A percentile compares a stretch with the other conserved stretches of the same genome.
phyloP scores from a whole-genome alignment of 2,113 vertebrate species.

The Spizaetus ornatus region DNA sequence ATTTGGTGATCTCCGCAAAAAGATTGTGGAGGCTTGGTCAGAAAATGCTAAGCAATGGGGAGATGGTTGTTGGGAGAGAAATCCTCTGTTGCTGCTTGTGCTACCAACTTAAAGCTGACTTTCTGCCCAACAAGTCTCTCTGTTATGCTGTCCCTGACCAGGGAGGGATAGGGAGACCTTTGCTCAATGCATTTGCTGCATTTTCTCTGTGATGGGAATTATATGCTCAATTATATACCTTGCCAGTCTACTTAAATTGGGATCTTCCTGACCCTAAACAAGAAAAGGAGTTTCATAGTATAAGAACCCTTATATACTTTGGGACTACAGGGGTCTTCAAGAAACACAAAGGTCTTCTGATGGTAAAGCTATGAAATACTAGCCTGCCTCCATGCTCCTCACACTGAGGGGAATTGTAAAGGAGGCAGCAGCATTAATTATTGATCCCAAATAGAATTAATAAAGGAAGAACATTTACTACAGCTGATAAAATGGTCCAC shows the following conservation, averaged over 20 bases:
- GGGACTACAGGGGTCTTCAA: not conserved
- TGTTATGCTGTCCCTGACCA: not conserved
- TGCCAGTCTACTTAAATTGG: not conserved
- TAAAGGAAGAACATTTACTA: not conserved
- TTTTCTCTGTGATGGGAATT: not conserved
- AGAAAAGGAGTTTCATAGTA: not conserved
- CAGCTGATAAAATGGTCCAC: not conserved
- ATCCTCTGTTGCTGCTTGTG: not conserved
- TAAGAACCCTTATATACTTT: not conserved
- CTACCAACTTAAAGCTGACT: not conserved
- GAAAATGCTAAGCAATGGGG: not conserved
- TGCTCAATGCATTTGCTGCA: not conserved
- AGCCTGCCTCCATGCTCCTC: not conserved
- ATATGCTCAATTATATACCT: not conserved
- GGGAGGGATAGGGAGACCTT: not conserved
- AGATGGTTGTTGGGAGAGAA: not conserved
- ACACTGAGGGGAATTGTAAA: not conserved
- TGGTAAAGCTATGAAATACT: not conserved
- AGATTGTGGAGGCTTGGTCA: not conserved
- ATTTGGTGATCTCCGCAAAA: not conserved
- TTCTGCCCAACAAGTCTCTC: not conserved
- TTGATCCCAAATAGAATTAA: conserved; percentile 53
- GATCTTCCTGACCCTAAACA: not conserved
- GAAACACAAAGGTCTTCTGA: not conserved
- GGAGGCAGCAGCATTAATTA: conserved; percentile 42